Base-by-base conservation (phyloP, 2,888 invertebrate genomes). In the Drepana falcataria region DNA sequence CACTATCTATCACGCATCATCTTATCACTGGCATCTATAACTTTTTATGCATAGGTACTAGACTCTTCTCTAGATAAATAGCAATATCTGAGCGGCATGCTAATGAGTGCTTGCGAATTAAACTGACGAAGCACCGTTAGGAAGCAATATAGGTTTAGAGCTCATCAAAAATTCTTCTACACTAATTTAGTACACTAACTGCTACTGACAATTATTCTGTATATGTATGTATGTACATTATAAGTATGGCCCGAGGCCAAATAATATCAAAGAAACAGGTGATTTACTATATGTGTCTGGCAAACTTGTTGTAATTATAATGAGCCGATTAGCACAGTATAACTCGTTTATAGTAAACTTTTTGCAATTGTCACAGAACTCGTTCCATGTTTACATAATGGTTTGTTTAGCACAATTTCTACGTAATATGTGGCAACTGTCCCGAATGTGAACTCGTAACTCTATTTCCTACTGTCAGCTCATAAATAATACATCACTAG, bases 111-210 rank as follows among this genome's bases (percentile, higher is more conserved):
- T 70, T 70, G 70, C 71, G 58, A 71, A 69, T 63, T 60, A 52
- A 71, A 66, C 61, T 55, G 62, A 66, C 65, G 63, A 68, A 63
- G 65, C 64, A 71, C 77, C 77, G 75, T 73, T 75, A 73, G 57
- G 21, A 52, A 56, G 33, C 35, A 53, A 62, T 40, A 56, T 47
- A 49, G 52, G 5, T 34, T 51, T 40, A 21, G 40, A 40, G n/a
- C 21, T 41, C 41, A 3, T 33, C 9, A 35, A 33, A 37, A 44
- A n/a, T n/a, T n/a, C n/a, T n/a, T n/a, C n/a, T n/a, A n/a, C n/a
- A n/a, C n/a, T n/a, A n/a, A n/a, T n/a, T n/a, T n/a, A n/a, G n/a
- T n/a, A 37, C 37, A 37, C 37, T 37, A 5, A 37, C 5, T 37
- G 37, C 3, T 37, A 37, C 5, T 37, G n/a, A n/a, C n/a, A n/a